Base-by-base conservation (phyloP, 2,113 vertebrate genomes). In the Carollia perspicillata region DNA sequence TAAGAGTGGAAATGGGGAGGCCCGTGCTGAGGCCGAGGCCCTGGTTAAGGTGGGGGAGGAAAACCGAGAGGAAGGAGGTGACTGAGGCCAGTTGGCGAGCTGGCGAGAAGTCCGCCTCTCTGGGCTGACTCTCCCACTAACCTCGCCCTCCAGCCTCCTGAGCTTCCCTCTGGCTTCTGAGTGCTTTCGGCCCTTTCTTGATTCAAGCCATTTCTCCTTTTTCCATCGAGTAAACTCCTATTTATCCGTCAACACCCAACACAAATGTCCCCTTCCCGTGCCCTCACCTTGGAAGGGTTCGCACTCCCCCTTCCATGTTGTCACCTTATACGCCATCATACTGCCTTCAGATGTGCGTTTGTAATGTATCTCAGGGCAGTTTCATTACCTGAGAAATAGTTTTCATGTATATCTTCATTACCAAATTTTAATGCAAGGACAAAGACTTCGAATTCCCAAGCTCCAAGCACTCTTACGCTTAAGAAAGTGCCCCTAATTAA, bases 171-270 rank as follows among this genome's bases (percentile, higher is more conserved):
- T 75, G 8, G 18, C 51, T 40, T 42, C 42, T 35, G 44, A 84
- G 47, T 28, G 3, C 8, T 28, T 47, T 42, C 20, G 8, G 20
- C 9, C 3, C 77, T 71, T 60, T 83, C 40, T 77, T 60, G 26
- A 91, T 26, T 92, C 42, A n/a, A 63, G 16, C 9, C 55, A 58
- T 49, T 63, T 53, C 55, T 88, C 30, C 68, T 16, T n/a, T 78
- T 44, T 65, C 1, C 18, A 7, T 16, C 4, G 51, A 14, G 12
- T 13, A 35, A 89, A 84, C 79, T 89, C 55, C 47, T 37, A n/a
- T 28, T 47, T 69, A 63, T 33, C 23, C 69, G 74, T 58, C 84
- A 94, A 94, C 91, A 80, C 71, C 84, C 60, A 80, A 75, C 7
- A 53, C 17, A 51, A 83, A 69, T 28, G 37, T 78, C 26, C 78